These are phyloP conservation scores for Caenorhabditis latens DNA, from an alignment of 1,140 invertebrate species.

Conservation along the genomic window DNA sequence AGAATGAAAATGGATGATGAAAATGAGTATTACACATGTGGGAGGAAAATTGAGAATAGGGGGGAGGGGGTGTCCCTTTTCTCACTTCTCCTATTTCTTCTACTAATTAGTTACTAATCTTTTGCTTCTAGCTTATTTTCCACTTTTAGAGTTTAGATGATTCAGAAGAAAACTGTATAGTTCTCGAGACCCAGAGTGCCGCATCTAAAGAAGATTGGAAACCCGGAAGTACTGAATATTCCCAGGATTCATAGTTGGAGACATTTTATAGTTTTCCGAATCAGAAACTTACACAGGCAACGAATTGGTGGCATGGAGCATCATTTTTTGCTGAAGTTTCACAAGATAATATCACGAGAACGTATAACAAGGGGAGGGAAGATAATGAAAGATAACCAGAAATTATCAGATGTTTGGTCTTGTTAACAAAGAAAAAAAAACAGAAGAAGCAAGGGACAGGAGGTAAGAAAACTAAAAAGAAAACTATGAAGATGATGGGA, in stretches of 20 bases:
- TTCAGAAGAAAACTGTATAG: neutral
- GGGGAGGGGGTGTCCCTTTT: neutral
- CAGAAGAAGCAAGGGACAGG: neutral
- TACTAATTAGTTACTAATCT: constrained; percentile 47
- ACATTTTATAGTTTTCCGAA: neutral
- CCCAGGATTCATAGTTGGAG: too few relatives aligned
- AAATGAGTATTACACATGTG: neutral
- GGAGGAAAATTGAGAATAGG: constrained; percentile 16
- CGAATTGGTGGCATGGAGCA: constrained; percentile 26
- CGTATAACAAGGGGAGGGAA: neutral
- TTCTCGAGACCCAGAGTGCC: neutral
- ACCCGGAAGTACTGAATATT: too few relatives aligned
- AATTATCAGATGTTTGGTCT: neutral
- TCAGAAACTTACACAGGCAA: constrained; percentile 34
- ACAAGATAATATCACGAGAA: neutral
- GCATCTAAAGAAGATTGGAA: too few relatives aligned
- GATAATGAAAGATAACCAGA: neutral
- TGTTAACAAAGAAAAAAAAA: neutral
- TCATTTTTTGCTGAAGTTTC: constrained; percentile 6
- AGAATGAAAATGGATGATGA: neutral
- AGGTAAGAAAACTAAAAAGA: neutral
- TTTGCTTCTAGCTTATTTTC: neutral
- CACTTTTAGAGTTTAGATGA: neutral
- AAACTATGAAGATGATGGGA: neutral
- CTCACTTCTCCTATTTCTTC: neutral